Evolutionary conservation across 2,888 invertebrate species (phyloP).

Genomic region (Polydrusus pterygomalis): DNA sequence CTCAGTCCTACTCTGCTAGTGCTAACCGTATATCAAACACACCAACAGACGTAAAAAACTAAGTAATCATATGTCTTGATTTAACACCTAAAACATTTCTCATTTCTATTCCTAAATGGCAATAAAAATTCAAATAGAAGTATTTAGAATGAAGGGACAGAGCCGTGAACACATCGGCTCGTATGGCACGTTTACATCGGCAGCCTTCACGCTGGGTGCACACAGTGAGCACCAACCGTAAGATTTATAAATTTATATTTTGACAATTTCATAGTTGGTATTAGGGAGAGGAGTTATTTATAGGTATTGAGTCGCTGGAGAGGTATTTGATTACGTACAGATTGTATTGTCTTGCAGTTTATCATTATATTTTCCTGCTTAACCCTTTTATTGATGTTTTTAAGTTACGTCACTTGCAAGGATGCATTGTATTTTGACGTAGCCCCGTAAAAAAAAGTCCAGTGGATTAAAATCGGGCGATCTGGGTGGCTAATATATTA

Average conservation of each 20-base stretch:
- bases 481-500: no score
- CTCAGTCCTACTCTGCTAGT: no score
- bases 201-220: slow-evolving; percentile 69
- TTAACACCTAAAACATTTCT: no score
- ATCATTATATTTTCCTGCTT: neutral
- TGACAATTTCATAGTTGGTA: slow-evolving; percentile 71
- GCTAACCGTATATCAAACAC: neutral
- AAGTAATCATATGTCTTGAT: neutral
- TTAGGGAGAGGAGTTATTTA: slow-evolving; percentile 69
- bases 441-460: no score
- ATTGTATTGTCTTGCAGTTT: slow-evolving; percentile 3
- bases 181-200: slow-evolving; percentile 67
- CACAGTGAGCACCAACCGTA: slow-evolving; percentile 69
- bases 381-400: neutral
- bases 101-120: slow-evolving; percentile 11
- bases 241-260: slow-evolving; percentile 74
- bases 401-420: no score
- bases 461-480: no score
- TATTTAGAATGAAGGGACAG: slow-evolving; percentile 34
- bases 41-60: neutral
- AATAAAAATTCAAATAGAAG: slow-evolving; percentile 36
- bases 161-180: slow-evolving; percentile 37
- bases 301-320: slow-evolving; percentile 55
- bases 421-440: no score
- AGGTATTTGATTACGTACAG: slow-evolving; percentile 24